Percentiles rank a stretch among this genome's conserved stretches.
Conservation (phyloP, 1,140 invertebrate species). For the Leptinotarsa texana region DNA sequence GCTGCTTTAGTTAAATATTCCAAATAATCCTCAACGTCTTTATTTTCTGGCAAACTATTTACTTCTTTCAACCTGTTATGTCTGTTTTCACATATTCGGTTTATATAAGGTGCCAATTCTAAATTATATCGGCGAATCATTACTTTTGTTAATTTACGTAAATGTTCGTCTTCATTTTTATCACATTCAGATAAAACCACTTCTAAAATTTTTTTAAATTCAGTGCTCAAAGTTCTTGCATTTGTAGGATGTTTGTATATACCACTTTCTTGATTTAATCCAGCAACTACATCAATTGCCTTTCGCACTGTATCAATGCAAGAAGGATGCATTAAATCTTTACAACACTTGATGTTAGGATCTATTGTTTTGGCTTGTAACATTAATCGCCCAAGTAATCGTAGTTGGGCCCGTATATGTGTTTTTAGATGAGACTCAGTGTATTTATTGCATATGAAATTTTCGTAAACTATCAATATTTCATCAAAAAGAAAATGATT, state of each 20-base stretch:
- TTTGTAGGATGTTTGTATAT: slow-evolving; percentile 14
- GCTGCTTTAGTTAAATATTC: neutral
- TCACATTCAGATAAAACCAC: slow-evolving; percentile 13
- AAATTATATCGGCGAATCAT: slow-evolving; percentile 10
- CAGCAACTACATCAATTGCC: slow-evolving; percentile 8
- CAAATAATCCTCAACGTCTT: slow-evolving; percentile 10
- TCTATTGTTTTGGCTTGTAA: slow-evolving; percentile 8
- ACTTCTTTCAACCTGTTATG: neutral
- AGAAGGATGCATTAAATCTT: slow-evolving; percentile 11
- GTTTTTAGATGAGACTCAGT: slow-evolving; percentile 15
- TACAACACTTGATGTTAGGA: slow-evolving; percentile 11
- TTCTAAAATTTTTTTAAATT: slow-evolving; percentile 13
- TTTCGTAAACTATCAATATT: slow-evolving; percentile 11
- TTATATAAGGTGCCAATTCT: slow-evolving; percentile 7
- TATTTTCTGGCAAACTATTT: slow-evolving; percentile 9
- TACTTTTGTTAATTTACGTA: slow-evolving; percentile 2
- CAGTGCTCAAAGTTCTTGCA: slow-evolving; percentile 12
- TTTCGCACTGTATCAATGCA: slow-evolving; percentile 11
- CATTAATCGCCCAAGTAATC: slow-evolving; percentile 10
- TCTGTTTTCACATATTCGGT: slow-evolving; percentile 12
- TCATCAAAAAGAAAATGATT: slow-evolving; percentile 19
- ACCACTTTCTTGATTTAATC: neutral
- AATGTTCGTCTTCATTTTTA: slow-evolving; percentile 7
- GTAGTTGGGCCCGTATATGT: slow-evolving; percentile 12
- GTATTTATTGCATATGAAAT: slow-evolving; percentile 6